Base-by-base conservation (phyloP, 2,113 vertebrate species). In the Syrrhaptes paradoxus region DNA sequence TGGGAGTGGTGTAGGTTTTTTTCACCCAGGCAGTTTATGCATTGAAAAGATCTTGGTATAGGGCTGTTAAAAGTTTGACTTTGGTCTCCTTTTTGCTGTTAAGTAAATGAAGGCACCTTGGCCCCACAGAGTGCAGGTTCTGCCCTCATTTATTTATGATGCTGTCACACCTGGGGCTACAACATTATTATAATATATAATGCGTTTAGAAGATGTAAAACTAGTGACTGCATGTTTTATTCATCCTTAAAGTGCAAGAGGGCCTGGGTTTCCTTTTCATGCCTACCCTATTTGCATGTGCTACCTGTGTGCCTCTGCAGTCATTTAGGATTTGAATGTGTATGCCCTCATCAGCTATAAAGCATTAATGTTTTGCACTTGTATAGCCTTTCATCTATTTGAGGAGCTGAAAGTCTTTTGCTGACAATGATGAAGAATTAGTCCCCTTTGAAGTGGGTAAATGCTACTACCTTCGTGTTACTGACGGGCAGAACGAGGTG, bases 311-410 rank as follows among this genome's bases (percentile, higher is more conserved):
- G 48, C 95, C 90, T 89, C 83, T 91, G 31, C 84, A 91, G 68
- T 8, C 75, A 75, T 81, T 93, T 82, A 43, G 84, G 85, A 93
- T 97, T 96, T 67, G 95, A 87, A 97, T 96, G 95, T 85, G 66
- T 87, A 92, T 96, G 61, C 71, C 92, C 91, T 58, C 82, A 87
- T 70, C 90, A 72, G 91, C 89, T 82, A 46, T 90, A 95, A 90
- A 96, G 87, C 91, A 93, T 89, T 63, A 58, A 90, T 77, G 85
- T 36, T 97, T 96, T 97, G 88, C 91, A 96, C 91, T 95, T 97
- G 86, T 78, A 96, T 96, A 68, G 95, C 79, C 96, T 95, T 97
- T 88, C 87, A 95, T 85, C 81, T 79, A 4, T 87, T 78, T 79
- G 4, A 58, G 80, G 28, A 87, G 71, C 92, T 87, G 88, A 87